Evolutionary conservation across 2,797 vertebrate genomes (phyloP), one percentile per base, ranked within the genome.

Genomic region (Perdix hodgsoniae): DNA sequence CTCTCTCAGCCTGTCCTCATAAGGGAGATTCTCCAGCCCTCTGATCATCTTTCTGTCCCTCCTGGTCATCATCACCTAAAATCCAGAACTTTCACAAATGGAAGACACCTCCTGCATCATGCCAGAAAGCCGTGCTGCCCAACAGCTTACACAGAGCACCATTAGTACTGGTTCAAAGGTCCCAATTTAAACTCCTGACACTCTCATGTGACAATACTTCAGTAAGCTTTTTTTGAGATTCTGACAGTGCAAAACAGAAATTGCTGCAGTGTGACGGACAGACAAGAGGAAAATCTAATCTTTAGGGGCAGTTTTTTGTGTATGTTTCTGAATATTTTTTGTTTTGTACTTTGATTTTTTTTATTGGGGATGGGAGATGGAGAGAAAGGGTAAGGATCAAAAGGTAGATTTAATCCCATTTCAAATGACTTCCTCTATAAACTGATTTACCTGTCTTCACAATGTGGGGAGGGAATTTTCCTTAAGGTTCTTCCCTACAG

Each of bases 51-150:
- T 31, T 17, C 16, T 54, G 29, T 16, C 10, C 10, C 52, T 54
- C 54, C 31, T 40, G 52, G n/a, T 59, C 50, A 60, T 56, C 10
- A 11, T 14, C 56, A 49, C 35, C 54, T 60, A 50, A 78, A 88
- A 73, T 63, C 22, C 47, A 70, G 50, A 81, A 39, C 18, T 76
- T 72, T 35, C 49, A 63, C 44, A 81, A 49, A 18, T 2, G 0
- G 24, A 85, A 78, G 40, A 50, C 3, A 11, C n/a, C 26, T 75
- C 29, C 66, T 72, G 59, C 21, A 35, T 31, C 23, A 45, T 23
- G 7, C 18, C 45, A 76, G 52, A 42, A 72, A 35, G 1, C 1
- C 8, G 4, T 0, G 0, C 27, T 40, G 26, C 19, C 64, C 52
- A 57, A 45, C 26, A 75, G 24, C 69, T 80, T 59, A 37, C 37